Evolutionary conservation across 1,140 invertebrate genomes (phyloP), one percentile per base, ranked within the genome.

Genomic region (Tetragonula clypearis): DNA sequence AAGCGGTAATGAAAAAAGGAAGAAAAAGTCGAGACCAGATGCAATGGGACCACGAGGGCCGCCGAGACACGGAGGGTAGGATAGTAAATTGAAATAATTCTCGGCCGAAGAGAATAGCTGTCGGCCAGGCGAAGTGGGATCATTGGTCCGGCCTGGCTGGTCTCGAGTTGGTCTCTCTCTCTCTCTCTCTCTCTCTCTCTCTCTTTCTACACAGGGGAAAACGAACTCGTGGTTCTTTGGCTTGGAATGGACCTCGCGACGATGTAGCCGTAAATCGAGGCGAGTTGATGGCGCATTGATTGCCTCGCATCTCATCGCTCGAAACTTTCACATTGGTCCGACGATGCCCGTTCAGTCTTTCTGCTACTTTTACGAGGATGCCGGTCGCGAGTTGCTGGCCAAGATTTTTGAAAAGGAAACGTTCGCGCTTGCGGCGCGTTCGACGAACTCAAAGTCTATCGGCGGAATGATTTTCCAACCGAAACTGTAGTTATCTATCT

Each of bases 271-370:
- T 94, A 94, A 94, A 94, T 94, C 92, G 93, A 94, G 90, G 90
- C 91, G 90, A 94, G 92, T 94, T 94, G 93, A 94, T 94, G 92
- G 93, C 91, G 91, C 93, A 94, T 94, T 94, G 93, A 94, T 94
- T 94, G 93, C 93, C 93, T 94, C 91, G 93, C 92, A 93, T 93
- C 92, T 93, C 92, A 90, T 93, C 92, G 85, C 78, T 88, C 76
- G 79, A 83, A 89, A 88, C 75, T 85, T 86, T 53, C 69, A 85
- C 72, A 75, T 72, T 74, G 69, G 76, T 23, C 53, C 55, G 76
- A 77, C 88, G 79, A 83, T 89, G 83, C 88, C 88, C 86, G 86
- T 87, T 88, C 77, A 79, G 23, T 65, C 75, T 58, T 66, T 53
- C 66, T 79, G 84, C 79, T 85, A 88, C 81, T 77, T 89, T 88